Evolutionary conservation across 2,888 invertebrate genomes (phyloP), one percentile per base, ranked within the genome.

Genomic region (Polia nebulosa): DNA sequence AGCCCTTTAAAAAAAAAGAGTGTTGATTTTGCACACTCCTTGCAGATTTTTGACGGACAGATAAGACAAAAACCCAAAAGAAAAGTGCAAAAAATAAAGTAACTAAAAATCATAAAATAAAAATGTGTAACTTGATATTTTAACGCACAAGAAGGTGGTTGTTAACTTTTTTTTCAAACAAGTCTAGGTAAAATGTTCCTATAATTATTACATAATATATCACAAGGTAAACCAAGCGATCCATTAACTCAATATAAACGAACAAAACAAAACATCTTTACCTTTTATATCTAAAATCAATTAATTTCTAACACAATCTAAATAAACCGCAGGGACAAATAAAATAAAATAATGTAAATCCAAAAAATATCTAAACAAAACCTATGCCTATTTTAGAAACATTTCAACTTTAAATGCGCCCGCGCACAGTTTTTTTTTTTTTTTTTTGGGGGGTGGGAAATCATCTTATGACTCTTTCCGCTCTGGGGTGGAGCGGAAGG

Each of bases 381-480:
- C 62, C 69, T 32, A 52, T 32, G 44, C 60, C 45, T 81, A 82
- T 85, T 87, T 82, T 57, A 81, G 85, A 88, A 88, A 88, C 86
- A 88, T 77, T 61, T 72, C 81, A 82, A 78, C 72, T 72, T 76
- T 78, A 80, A 81, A 83, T 80, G 82, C 68, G 78, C 56, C 39
- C 41, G 59, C 72, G 68, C 82, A 78, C 63, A 32, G 56, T 29
- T n/a, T n/a, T n/a, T n/a, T n/a, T n/a, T n/a, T n/a, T n/a, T n/a
- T n/a, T n/a, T n/a, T n/a, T n/a, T n/a, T n/a, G n/a, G n/a, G n/a
- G n/a, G n/a, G n/a, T n/a, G n/a, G n/a, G n/a, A n/a, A n/a, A n/a
- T n/a, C n/a, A n/a, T n/a, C n/a, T n/a, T n/a, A n/a, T n/a, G n/a
- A n/a, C n/a, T n/a, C n/a, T n/a, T n/a, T n/a, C n/a, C n/a, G n/a